Percentiles rank a stretch among this genome's conserved stretches.
phyloP scores from a whole-genome alignment of 1,140 invertebrate genomes.

The Nebria ingens region DNA sequence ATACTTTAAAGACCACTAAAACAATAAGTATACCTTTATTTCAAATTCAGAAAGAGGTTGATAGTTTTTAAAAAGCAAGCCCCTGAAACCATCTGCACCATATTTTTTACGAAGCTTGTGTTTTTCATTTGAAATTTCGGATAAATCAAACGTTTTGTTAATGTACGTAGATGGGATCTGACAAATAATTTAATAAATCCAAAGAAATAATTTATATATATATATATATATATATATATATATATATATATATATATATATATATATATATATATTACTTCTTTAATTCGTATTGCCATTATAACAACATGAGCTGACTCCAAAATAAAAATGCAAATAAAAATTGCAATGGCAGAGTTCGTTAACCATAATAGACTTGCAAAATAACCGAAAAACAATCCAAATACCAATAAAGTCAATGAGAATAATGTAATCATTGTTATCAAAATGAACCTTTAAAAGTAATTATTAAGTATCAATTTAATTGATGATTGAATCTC shows the following conservation, averaged over 20 bases:
- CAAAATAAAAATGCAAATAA: neutral
- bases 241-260: neutral
- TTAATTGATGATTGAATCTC: neutral
- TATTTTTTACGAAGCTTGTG: neutral
- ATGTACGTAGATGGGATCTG: neutral
- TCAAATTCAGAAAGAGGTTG: neutral
- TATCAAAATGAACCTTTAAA: neutral
- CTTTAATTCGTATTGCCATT: neutral
- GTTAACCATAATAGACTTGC: neutral
- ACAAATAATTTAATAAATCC: no score
- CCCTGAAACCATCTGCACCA: neutral
- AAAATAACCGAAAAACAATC: neutral
- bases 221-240: neutral
- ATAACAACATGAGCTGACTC: neutral
- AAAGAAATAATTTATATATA: neutral
- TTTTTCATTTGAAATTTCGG: neutral
- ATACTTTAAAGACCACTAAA: neutral
- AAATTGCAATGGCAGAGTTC: neutral
- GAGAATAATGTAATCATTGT: neutral
- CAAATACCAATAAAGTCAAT: neutral
- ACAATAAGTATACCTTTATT: conserved; percentile 4
- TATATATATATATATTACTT: neutral
- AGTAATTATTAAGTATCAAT: neutral
- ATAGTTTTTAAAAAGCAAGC: neutral
- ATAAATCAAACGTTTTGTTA: neutral